Conservation (phyloP, 2,888 invertebrate species). For the Parnassius smintheus region DNA sequence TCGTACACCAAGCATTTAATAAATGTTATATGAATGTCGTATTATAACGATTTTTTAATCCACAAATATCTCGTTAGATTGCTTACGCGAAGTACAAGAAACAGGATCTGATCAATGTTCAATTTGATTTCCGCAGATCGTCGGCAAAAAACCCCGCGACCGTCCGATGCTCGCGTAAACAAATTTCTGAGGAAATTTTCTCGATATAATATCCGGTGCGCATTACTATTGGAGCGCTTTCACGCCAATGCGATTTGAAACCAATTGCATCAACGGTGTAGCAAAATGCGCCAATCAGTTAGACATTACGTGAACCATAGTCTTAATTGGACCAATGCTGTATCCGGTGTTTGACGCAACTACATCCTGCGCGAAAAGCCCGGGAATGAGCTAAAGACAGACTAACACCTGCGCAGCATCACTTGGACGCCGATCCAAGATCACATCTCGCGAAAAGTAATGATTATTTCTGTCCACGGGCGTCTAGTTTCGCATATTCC, state of each 20-base stretch:
- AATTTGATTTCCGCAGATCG: constrained; percentile 64
- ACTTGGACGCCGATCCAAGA: constrained; percentile 65
- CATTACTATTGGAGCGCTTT: constrained; percentile 56
- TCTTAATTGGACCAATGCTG: constrained; percentile 66
- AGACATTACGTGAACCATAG: constrained; percentile 49
- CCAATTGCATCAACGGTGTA: constrained; percentile 48
- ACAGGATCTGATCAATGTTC: constrained; percentile 24
- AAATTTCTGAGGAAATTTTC: constrained; percentile 75
- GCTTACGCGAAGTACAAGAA: not conserved
- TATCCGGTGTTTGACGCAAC: constrained; percentile 60
- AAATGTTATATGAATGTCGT: not conserved
- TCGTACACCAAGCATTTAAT: constrained; percentile 8
- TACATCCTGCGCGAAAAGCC: constrained; percentile 75
- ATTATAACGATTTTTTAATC: constrained; percentile 4
- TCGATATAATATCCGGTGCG: constrained; percentile 69
- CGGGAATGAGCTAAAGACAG: constrained; percentile 66
- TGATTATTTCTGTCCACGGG: constrained; percentile 80
- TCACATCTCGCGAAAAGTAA: constrained; percentile 81
- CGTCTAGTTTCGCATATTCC: constrained; percentile 71
- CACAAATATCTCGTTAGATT: constrained; percentile 1
- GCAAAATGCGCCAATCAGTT: constrained; percentile 50
- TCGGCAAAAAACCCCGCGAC: constrained; percentile 53
- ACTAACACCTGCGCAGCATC: constrained; percentile 72
- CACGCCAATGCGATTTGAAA: constrained; percentile 52
- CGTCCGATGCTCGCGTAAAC: constrained; percentile 65